phyloP scores from a whole-genome alignment of 2,888 invertebrate species.

The Penaeus monodon region DNA sequence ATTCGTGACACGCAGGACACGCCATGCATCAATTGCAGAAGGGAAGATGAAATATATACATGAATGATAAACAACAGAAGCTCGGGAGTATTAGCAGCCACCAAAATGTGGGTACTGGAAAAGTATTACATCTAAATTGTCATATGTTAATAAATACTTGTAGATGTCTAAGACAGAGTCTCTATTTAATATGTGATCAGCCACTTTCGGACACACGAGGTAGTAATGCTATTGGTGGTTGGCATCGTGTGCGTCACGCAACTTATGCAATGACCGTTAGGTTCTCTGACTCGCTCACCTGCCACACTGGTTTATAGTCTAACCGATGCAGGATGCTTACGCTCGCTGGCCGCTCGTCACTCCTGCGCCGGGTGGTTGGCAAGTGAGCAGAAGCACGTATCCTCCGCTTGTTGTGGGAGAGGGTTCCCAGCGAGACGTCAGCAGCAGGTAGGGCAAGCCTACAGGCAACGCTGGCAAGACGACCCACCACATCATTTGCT shows the following conservation, averaged over 20 bases:
- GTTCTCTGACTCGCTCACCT: slow-evolving; percentile 7
- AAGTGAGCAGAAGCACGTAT: slow-evolving; percentile 27
- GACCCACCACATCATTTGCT: too few relatives aligned
- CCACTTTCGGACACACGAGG: too few relatives aligned
- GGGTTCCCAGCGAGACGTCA: neutral
- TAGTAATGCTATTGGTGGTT: neutral
- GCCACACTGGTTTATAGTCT: slow-evolving; percentile 10
- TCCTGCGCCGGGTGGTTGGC: slow-evolving; percentile 11
- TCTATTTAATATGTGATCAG: neutral
- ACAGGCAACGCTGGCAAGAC: slow-evolving; percentile 9
- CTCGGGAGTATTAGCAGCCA: neutral
- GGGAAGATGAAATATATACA: too few relatives aligned
- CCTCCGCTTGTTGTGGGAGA: slow-evolving; percentile 14
- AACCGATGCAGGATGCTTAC: neutral
- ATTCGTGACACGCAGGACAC: too few relatives aligned
- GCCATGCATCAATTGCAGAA: too few relatives aligned
- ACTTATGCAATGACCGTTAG: neutral
- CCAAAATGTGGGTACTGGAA: neutral
- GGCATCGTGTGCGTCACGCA: neutral
- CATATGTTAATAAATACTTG: neutral
- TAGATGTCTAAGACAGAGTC: too few relatives aligned
- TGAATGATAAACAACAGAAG: too few relatives aligned
- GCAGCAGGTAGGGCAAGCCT: neutral
- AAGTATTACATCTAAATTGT: neutral
- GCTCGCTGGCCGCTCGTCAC: too few relatives aligned